Evolutionary conservation across 2,888 invertebrate genomes (phyloP).

Genomic region (Arctia plantaginis): DNA sequence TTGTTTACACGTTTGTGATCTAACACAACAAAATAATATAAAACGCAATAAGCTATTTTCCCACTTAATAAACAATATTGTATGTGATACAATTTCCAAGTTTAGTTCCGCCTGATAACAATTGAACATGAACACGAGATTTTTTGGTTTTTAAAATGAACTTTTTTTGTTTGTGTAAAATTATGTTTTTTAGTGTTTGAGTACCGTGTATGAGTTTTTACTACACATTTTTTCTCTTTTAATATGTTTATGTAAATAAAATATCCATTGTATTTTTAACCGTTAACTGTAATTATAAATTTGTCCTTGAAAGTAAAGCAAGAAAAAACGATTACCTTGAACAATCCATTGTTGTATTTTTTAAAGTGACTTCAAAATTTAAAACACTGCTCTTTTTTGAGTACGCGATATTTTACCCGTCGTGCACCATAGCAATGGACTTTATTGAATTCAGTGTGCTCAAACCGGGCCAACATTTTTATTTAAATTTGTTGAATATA

Average conservation of each 20-base stretch:
- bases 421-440: too few relatives aligned
- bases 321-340: background rate
- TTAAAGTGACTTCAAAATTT: background rate
- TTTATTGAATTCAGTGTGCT: too few relatives aligned
- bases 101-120: constrained; percentile 7
- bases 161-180: background rate
- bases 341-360: background rate
- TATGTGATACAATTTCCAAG: constrained; percentile 5
- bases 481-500: too few relatives aligned
- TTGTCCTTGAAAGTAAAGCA: constrained; percentile 35
- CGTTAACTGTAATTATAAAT: constrained; percentile 3
- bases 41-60: constrained; percentile 17
- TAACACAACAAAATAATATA: too few relatives aligned
- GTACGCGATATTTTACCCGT: too few relatives aligned
- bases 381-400: too few relatives aligned
- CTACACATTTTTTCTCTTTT: constrained; percentile 17
- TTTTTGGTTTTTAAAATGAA: background rate
- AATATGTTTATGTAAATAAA: constrained; percentile 21
- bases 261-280: constrained; percentile 15
- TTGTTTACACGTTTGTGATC: too few relatives aligned
- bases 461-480: too few relatives aligned
- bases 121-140: background rate
- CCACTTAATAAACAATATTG: constrained; percentile 12
- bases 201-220: background rate
- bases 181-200: background rate